phyloP scores from a whole-genome alignment of 2,888 invertebrate genomes.

The Steinernema scapterisci region DNA sequence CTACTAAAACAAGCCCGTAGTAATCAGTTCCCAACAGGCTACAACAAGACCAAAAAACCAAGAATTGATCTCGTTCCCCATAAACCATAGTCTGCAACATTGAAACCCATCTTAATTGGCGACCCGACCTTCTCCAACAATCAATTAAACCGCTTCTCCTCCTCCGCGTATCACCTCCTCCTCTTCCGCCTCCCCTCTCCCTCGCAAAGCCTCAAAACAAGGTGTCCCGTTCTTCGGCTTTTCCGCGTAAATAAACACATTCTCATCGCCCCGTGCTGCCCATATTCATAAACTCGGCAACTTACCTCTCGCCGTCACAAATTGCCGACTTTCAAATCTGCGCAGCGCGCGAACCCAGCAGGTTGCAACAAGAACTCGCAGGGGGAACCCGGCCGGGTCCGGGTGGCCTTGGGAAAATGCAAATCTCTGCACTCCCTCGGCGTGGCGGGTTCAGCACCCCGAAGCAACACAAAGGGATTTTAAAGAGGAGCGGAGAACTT shows the following conservation, averaged over 20 bases:
- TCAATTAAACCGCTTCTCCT: too few relatives aligned
- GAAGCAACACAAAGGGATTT: not conserved
- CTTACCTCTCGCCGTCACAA: too few relatives aligned
- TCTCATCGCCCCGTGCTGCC: not conserved
- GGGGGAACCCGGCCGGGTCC: not conserved
- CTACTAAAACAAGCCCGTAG: too few relatives aligned
- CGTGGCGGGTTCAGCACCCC: not conserved
- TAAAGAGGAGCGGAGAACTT: slow-evolving; percentile 2
- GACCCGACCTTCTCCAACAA: too few relatives aligned
- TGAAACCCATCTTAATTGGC: too few relatives aligned
- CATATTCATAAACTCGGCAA: too few relatives aligned
- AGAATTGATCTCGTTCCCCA: too few relatives aligned
- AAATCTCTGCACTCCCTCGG: not conserved
- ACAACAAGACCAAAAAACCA: too few relatives aligned
- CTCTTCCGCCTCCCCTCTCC: not conserved
- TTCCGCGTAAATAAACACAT: slow-evolving; percentile 16
- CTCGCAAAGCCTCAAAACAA: not conserved
- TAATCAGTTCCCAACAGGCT: too few relatives aligned
- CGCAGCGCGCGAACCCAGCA: too few relatives aligned
- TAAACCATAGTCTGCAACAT: too few relatives aligned
- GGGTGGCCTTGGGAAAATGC: slow-evolving; percentile 25
- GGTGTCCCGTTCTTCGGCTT: not conserved
- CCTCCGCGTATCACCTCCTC: not conserved
- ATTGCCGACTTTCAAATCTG: too few relatives aligned
- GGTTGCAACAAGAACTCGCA: not conserved